Percentiles rank a stretch among this genome's conserved stretches.
These are phyloP conservation scores for Drosophila barbarae DNA, from an alignment of 2,888 invertebrate species.

Conservation along the genomic window DNA sequence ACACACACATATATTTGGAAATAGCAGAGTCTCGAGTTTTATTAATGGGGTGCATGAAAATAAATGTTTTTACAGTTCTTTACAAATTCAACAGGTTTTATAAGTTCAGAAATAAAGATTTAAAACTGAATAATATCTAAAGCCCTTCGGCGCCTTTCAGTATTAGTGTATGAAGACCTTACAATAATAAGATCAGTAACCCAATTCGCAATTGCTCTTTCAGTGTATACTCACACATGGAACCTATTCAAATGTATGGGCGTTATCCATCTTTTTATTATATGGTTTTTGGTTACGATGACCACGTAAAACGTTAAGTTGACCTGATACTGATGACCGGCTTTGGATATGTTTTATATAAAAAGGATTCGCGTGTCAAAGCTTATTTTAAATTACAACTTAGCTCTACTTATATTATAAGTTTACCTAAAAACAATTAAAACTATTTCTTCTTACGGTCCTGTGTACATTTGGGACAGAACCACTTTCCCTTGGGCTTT, in stretches of 20 bases:
- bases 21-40: conserved; percentile 1
- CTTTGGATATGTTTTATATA: background rate
- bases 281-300: background rate
- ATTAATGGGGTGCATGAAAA: background rate
- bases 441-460: conserved; percentile 89
- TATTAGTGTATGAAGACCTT: background rate
- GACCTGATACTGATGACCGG: background rate
- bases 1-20: conserved; percentile 13
- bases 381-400: conserved; percentile 40
- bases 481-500: conserved; percentile 96
- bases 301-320: background rate
- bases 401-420: conserved; percentile 26
- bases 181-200: background rate
- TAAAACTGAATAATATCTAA: background rate
- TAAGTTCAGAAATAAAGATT: background rate
- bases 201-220: background rate
- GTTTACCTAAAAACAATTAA: conserved; percentile 5
- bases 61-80: background rate
- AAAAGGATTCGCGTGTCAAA: background rate
- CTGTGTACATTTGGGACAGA: conserved; percentile 94
- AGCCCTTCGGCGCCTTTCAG: background rate
- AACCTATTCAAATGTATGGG: background rate
- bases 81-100: background rate
- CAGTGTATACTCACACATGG: background rate
- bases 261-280: background rate